Conservation (phyloP, 2,797 vertebrate genomes). For the Odontamblyopus lacepedii region DNA sequence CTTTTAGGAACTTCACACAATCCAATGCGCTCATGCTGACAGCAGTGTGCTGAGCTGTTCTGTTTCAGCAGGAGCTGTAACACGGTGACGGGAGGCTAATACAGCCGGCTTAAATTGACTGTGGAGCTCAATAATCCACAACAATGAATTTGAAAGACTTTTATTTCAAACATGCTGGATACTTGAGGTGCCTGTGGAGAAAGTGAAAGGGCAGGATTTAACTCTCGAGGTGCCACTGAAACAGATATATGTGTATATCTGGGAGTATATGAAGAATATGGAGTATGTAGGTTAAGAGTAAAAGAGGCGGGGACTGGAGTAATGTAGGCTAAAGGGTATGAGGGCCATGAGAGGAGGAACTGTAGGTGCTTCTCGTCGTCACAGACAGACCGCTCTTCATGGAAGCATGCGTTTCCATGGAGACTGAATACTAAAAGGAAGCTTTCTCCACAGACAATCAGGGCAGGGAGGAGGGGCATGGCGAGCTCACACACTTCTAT, state of each 20-base stretch:
- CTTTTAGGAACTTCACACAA: constrained; percentile 19
- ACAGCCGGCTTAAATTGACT: constrained; percentile 12
- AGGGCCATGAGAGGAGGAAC: constrained; percentile 37
- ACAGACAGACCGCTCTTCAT: constrained; percentile 58
- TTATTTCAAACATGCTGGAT: constrained; percentile 5
- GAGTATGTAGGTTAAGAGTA: constrained; percentile 28
- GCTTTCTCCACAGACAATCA: constrained; percentile 64
- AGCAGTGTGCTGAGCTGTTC: constrained; percentile 13
- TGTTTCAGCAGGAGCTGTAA: constrained; percentile 14
- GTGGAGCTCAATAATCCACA: constrained; percentile 23
- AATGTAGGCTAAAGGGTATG: constrained; percentile 50
- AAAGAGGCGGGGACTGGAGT: constrained; percentile 13
- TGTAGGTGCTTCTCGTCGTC: constrained; percentile 51
- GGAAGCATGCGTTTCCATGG: constrained; percentile 70
- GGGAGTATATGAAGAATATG: not conserved
- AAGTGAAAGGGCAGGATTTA: constrained; percentile 14
- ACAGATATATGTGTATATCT: not conserved
- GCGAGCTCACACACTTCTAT: constrained; percentile 5
- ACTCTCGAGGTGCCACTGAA: constrained; percentile 2
- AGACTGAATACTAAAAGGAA: constrained; percentile 76
- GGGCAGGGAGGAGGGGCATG: constrained; percentile 62
- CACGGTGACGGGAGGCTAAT: constrained; percentile 26
- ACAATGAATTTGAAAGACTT: constrained; percentile 21
- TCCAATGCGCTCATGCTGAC: constrained; percentile 10
- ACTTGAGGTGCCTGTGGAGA: not conserved